Conservation (phyloP, 1,140 invertebrate genomes). For the Zeugodacus cucurbitae region DNA sequence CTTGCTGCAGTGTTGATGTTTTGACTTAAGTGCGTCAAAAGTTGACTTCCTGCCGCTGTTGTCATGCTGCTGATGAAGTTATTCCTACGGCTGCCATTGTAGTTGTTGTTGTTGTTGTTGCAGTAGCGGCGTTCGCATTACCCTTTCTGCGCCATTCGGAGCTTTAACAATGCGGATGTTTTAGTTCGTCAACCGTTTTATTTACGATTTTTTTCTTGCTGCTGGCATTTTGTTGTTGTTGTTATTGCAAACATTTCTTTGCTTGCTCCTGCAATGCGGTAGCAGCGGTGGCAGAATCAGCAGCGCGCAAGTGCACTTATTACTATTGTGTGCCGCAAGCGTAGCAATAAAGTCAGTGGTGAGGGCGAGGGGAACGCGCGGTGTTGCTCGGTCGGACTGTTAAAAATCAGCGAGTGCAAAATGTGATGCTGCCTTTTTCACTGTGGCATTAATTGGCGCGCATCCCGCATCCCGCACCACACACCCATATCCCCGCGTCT, state of each 20-base stretch:
- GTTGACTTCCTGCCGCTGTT: slow-evolving; percentile 18
- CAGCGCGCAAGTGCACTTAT: neutral
- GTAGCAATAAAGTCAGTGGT: neutral
- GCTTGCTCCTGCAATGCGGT: no score
- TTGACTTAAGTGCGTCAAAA: slow-evolving; percentile 33
- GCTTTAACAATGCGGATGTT: slow-evolving; percentile 9
- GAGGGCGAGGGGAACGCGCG: neutral
- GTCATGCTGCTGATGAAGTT: slow-evolving; percentile 14
- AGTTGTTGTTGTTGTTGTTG: neutral
- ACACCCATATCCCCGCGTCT: no score
- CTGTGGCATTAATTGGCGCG: slow-evolving; percentile 17
- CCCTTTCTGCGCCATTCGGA: neutral
- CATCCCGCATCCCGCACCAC: neutral
- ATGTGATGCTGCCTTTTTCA: neutral
- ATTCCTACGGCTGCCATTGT: neutral
- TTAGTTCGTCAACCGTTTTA: neutral
- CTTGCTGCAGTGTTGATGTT: slow-evolving; percentile 21
- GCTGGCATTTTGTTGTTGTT: neutral
- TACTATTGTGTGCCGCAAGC: neutral
- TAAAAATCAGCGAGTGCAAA: neutral
- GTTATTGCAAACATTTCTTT: neutral
- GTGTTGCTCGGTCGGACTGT: no score
- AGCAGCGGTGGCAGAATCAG: neutral
- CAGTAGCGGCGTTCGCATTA: neutral
- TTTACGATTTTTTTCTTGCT: neutral